Evolutionary conservation across 2,888 invertebrate genomes (phyloP).

Genomic region (Machimus rusticus): DNA sequence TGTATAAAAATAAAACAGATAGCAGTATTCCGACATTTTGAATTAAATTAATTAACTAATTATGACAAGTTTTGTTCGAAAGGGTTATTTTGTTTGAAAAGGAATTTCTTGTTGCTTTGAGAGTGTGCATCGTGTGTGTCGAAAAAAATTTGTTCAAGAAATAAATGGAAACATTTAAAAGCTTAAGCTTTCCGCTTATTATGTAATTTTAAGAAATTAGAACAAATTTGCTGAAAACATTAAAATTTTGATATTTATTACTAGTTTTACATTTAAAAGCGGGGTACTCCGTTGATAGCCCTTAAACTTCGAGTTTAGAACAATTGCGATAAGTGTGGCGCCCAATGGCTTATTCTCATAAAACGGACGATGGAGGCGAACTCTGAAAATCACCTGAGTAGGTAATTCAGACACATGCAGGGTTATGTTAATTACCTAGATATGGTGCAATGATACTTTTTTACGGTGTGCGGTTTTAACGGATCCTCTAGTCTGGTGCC

Average conservation of each 20-base stretch:
- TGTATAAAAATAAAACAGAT: not conserved
- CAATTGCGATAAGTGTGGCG: not conserved
- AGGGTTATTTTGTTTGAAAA: too few species aligned
- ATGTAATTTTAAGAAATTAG: too few species aligned
- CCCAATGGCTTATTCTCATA: not conserved
- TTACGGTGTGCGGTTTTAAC: slow-evolving; percentile 33
- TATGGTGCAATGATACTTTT: slow-evolving; percentile 38
- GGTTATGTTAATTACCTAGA: slow-evolving; percentile 25
- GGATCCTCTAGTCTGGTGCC: slow-evolving; percentile 35
- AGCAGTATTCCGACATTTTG: too few species aligned
- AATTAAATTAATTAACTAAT: too few species aligned
- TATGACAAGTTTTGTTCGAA: too few species aligned
- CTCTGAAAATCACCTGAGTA: not conserved
- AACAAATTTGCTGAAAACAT: too few species aligned
- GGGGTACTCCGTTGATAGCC: not conserved
- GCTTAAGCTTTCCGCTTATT: too few species aligned
- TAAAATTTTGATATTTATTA: not conserved
- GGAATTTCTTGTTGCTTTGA: too few species aligned
- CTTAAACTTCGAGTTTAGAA: not conserved
- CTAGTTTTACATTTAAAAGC: not conserved
- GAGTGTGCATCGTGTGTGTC: too few species aligned
- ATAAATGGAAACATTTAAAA: too few species aligned
- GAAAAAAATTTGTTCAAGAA: too few species aligned
- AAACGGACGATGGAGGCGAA: not conserved
- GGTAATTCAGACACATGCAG: not conserved